These are phyloP conservation scores for Pelodytes ibericus DNA, from an alignment of 2,797 vertebrate genomes.

Conservation along the genomic window DNA sequence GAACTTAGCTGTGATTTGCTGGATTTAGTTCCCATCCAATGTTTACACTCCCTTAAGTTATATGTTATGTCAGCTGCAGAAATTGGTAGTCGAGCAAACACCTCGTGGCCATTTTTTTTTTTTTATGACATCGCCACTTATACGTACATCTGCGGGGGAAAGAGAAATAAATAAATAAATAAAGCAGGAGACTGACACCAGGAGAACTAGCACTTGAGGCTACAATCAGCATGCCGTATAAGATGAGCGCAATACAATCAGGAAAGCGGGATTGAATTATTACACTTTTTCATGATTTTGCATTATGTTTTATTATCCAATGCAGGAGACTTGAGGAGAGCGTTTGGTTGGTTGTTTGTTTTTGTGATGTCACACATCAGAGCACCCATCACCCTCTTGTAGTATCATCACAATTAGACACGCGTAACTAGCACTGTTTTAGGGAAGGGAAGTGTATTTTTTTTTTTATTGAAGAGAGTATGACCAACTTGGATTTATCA, in stretches of 20 bases:
- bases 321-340: slow-evolving; percentile 30
- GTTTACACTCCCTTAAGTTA: slow-evolving; percentile 47
- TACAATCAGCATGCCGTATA: slow-evolving; percentile 53
- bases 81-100: slow-evolving; percentile 51
- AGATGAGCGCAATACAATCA: slow-evolving; percentile 50
- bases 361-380: slow-evolving; percentile 39
- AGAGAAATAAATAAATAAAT: too few species aligned
- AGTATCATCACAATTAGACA: too few species aligned
- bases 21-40: slow-evolving; percentile 23
- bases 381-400: not conserved
- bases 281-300: slow-evolving; percentile 50
- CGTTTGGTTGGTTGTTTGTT: slow-evolving; percentile 8
- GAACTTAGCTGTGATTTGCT: slow-evolving; percentile 31
- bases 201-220: slow-evolving; percentile 47
- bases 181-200: slow-evolving; percentile 47
- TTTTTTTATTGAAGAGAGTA: too few species aligned
- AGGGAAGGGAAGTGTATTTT: too few species aligned
- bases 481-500: too few species aligned
- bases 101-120: slow-evolving; percentile 39
- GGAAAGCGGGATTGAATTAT: slow-evolving; percentile 39
- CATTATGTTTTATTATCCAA: slow-evolving; percentile 54
- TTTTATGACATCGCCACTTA: slow-evolving; percentile 40
- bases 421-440: too few species aligned
- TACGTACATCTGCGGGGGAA: slow-evolving; percentile 32
- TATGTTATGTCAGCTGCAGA: slow-evolving; percentile 56